A percentile compares a stretch with the other conserved stretches of the same genome.
These are phyloP conservation scores for Diachasma alloeum DNA, from an alignment of 1,140 invertebrate genomes.

Conservation along the genomic window DNA sequence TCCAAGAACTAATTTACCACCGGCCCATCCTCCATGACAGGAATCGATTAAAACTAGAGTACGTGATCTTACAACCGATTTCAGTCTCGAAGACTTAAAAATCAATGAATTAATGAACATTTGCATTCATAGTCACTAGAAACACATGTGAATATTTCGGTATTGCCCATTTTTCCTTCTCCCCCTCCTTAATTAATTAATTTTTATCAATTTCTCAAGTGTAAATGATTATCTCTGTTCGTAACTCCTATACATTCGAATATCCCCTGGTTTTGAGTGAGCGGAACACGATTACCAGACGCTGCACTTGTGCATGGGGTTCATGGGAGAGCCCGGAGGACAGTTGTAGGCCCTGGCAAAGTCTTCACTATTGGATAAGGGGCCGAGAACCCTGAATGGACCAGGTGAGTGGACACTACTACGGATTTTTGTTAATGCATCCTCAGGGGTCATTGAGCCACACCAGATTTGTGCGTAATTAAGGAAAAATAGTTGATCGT, in stretches of 20 bases:
- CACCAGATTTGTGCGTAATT: conserved; percentile 97
- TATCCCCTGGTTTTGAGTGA: background rate
- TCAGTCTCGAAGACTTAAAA: background rate
- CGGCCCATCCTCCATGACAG: too few species aligned
- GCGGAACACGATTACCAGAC: conserved; percentile 78
- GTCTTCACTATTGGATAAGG: conserved; percentile 90
- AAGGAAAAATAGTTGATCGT: conserved; percentile 88
- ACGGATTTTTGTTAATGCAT: conserved; percentile 91
- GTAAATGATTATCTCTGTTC: background rate
- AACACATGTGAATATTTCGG: background rate
- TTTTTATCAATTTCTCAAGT: background rate
- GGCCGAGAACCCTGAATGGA: conserved; percentile 88
- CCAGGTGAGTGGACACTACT: conserved; percentile 96
- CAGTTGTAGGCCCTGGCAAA: conserved; percentile 87
- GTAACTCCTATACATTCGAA: background rate
- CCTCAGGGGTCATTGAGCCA: conserved; percentile 95
- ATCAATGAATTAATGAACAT: background rate
- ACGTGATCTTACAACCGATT: background rate
- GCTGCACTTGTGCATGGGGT: conserved; percentile 89
- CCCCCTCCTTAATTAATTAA: background rate
- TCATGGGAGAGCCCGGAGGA: conserved; percentile 84
- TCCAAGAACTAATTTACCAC: too few species aligned
- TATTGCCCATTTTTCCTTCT: background rate
- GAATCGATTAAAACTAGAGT: too few species aligned
- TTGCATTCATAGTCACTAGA: background rate